A percentile compares a stretch with the other conserved stretches of the same genome.
These are phyloP conservation scores for Hirundichthys speculiger DNA, from an alignment of 2,113 vertebrate genomes.

Conservation along the genomic window DNA sequence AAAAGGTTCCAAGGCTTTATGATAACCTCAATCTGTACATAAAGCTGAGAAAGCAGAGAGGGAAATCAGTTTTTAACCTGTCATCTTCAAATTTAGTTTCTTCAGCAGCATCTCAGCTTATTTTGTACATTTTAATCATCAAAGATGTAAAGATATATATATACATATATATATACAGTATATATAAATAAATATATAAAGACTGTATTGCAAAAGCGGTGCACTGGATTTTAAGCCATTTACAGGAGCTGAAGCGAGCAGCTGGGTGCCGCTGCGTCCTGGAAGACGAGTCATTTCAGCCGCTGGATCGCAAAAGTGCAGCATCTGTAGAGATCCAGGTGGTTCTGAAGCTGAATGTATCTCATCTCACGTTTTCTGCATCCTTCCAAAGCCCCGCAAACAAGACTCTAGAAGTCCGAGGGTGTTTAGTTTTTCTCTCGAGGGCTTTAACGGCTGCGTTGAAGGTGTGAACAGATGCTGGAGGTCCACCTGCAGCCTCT, in stretches of 20 bases:
- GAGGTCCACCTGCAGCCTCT: no score
- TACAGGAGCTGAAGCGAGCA: conserved; percentile 35
- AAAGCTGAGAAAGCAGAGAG: conserved; percentile 1
- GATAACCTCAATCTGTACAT: conserved; percentile 45
- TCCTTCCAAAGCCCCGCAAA: conserved; percentile 26
- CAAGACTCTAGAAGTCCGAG: conserved; percentile 18
- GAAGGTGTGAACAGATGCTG: no score
- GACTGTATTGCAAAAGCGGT: conserved; percentile 71
- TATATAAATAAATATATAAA: conserved; percentile 31
- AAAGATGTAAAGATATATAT: conserved; percentile 57
- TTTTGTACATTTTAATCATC: conserved; percentile 52
- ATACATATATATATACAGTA: conserved; percentile 46
- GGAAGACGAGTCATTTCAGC: conserved; percentile 2
- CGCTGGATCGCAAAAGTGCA: neutral
- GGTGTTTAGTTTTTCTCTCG: neutral
- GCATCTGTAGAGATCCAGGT: conserved; percentile 21
- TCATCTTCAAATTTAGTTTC: conserved; percentile 12
- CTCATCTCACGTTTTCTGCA: conserved; percentile 42
- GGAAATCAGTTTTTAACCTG: conserved; percentile 34
- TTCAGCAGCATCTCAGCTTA: conserved; percentile 12
- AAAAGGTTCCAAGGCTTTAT: conserved; percentile 65
- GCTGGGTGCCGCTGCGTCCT: conserved; percentile 1
- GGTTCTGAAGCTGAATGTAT: conserved; percentile 66
- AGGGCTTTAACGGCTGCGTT: no score
- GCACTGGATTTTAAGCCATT: conserved; percentile 82